Conservation (phyloP, 2,113 vertebrate species). For the Mormyrus lacerda region DNA sequence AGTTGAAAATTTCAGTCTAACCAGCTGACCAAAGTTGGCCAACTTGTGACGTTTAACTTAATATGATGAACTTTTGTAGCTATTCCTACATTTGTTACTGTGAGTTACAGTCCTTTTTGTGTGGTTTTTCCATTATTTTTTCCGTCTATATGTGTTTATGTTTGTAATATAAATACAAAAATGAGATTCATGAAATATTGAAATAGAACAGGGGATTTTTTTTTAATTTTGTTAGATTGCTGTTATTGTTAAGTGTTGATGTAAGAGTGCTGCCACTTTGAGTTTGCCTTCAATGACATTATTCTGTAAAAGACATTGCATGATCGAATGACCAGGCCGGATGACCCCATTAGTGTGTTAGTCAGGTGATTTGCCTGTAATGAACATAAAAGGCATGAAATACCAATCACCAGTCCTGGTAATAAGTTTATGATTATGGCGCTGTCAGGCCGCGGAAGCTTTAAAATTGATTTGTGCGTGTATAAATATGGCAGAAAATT, state of each 20-base stretch:
- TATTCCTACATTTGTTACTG: not conserved
- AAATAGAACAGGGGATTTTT: not conserved
- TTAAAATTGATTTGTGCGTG: not conserved
- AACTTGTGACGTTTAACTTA: not conserved
- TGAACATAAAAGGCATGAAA: not conserved
- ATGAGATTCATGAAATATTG: not conserved
- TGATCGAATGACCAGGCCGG: not conserved
- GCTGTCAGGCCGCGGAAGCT: not conserved
- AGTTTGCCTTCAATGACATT: not conserved
- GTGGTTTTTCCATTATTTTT: not conserved
- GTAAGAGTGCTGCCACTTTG: not conserved
- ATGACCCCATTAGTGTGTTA: not conserved
- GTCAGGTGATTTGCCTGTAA: not conserved
- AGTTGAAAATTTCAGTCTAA: no score
- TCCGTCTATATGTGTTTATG: not conserved
- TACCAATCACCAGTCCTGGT: not conserved
- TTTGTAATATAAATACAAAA: not conserved
- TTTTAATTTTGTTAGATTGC: not conserved
- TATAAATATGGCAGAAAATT: not conserved
- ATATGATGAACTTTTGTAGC: not conserved
- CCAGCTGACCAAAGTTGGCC: no score
- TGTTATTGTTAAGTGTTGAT: not conserved
- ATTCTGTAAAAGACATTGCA: not conserved
- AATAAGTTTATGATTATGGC: conserved; percentile 5
- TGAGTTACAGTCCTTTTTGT: not conserved